Evolutionary conservation across 2,797 vertebrate species (phyloP).

Genomic region (Pelodytes ibericus): DNA sequence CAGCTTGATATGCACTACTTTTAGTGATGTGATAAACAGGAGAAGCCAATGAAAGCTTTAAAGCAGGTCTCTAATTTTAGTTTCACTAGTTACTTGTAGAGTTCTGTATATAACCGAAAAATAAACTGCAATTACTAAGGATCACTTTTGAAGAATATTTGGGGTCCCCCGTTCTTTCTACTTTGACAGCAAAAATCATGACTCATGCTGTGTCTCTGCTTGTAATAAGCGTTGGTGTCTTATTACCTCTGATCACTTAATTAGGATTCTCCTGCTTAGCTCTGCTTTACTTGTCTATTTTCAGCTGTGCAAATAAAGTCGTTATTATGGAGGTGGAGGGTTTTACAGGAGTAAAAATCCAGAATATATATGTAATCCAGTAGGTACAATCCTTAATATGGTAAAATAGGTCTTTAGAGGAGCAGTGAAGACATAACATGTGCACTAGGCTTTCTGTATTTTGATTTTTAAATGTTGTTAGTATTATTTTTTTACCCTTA

Average conservation of each 20-base stretch:
- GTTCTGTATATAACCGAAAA: background rate
- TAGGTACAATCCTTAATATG: too few relatives aligned
- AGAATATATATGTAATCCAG: background rate
- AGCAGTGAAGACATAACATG: too few relatives aligned
- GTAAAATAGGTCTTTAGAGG: too few relatives aligned
- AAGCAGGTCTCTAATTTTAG: too few relatives aligned
- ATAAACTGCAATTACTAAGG: background rate
- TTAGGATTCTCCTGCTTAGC: constrained; percentile 37
- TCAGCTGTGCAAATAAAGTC: constrained; percentile 8
- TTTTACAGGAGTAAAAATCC: background rate
- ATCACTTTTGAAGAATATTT: background rate
- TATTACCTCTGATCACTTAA: constrained; percentile 19
- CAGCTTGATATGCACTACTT: too few relatives aligned
- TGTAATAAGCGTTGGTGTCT: constrained; percentile 6
- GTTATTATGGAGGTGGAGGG: background rate
- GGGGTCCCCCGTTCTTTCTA: background rate
- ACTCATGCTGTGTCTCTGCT: constrained; percentile 10
- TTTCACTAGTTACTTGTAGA: too few relatives aligned
- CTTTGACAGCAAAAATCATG: constrained; percentile 8
- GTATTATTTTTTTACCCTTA: too few relatives aligned
- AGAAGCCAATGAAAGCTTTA: too few relatives aligned
- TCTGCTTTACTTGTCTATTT: constrained; percentile 37
- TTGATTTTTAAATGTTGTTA: too few relatives aligned
- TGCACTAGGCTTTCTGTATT: too few relatives aligned
- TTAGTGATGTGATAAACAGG: too few relatives aligned